Percentiles rank a stretch among this genome's conserved stretches.
These are phyloP conservation scores for Platysternon megacephalum DNA, from an alignment of 2,113 vertebrate genomes.

Conservation along the genomic window DNA sequence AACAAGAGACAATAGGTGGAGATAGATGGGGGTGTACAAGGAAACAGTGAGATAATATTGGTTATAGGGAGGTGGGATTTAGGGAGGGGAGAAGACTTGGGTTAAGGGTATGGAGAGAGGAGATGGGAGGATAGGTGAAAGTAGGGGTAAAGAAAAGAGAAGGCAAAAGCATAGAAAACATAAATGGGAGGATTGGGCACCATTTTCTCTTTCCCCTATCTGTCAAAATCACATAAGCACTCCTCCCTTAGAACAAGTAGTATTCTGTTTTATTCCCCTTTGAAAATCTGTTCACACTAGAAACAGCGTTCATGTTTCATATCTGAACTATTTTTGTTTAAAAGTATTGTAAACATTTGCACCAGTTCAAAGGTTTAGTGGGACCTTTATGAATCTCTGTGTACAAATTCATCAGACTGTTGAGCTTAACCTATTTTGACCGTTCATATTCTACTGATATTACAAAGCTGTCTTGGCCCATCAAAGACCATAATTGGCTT, in stretches of 20 bases:
- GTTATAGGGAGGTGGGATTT: not conserved
- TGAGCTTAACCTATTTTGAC: not conserved
- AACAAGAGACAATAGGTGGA: not conserved
- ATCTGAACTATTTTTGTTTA: not conserved
- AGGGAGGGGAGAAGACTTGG: not conserved
- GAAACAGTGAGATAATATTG: not conserved
- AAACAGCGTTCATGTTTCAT: not conserved
- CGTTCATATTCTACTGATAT: not conserved
- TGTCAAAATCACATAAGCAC: not conserved
- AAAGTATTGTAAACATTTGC: not conserved
- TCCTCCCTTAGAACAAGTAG: not conserved
- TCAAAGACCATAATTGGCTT: not conserved
- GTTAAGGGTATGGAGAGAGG: not conserved
- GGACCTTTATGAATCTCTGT: not conserved
- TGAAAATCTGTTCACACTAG: not conserved
- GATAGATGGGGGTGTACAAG: not conserved
- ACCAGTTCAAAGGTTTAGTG: not conserved
- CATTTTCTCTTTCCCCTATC: not conserved
- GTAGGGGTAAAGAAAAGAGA: not conserved
- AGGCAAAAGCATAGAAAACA: not conserved
- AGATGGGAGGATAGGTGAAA: not conserved
- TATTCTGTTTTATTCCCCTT: not conserved
- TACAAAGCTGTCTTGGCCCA: not conserved
- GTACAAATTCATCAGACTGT: not conserved
- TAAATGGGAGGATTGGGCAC: not conserved